These are phyloP conservation scores for Cheilosia urbana DNA, from an alignment of 2,888 invertebrate genomes.

Conservation along the genomic window DNA sequence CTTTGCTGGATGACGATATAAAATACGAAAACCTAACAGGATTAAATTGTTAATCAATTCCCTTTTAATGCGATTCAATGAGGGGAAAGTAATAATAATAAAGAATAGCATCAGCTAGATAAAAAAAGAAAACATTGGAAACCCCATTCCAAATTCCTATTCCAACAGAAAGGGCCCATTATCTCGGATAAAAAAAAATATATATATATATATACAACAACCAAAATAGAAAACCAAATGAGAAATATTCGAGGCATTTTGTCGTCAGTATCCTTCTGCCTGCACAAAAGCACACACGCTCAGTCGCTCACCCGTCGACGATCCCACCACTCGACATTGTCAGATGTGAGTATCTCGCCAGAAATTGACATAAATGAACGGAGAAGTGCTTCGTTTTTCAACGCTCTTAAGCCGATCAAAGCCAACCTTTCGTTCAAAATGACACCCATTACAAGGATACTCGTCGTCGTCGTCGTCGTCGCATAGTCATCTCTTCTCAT, in stretches of 20 bases:
- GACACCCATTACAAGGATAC: slow-evolving; percentile 75
- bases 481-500: slow-evolving; percentile 29
- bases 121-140: slow-evolving; percentile 52
- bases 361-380: slow-evolving; percentile 69
- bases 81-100: slow-evolving; percentile 66
- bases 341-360: slow-evolving; percentile 57
- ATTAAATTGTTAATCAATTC: slow-evolving; percentile 73
- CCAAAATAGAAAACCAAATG: slow-evolving; percentile 48
- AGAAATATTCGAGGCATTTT: slow-evolving; percentile 58
- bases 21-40: slow-evolving; percentile 57
- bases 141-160: slow-evolving; percentile 50
- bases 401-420: slow-evolving; percentile 74
- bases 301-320: slow-evolving; percentile 3
- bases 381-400: slow-evolving; percentile 73
- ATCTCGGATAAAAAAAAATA: slow-evolving; percentile 44
- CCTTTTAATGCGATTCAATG: slow-evolving; percentile 67
- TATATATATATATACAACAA: slow-evolving; percentile 12
- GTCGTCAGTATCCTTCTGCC: slow-evolving; percentile 36
- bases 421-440: slow-evolving; percentile 73
- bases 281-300: slow-evolving; percentile 9
- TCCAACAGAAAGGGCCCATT: slow-evolving; percentile 48
- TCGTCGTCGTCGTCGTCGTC: slow-evolving; percentile 46
- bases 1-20: slow-evolving; percentile 32
- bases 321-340: slow-evolving; percentile 47
- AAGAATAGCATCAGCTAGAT: slow-evolving; percentile 37